Base-by-base conservation (phyloP, 2,113 vertebrate species). In the Syrmaticus mikado region DNA sequence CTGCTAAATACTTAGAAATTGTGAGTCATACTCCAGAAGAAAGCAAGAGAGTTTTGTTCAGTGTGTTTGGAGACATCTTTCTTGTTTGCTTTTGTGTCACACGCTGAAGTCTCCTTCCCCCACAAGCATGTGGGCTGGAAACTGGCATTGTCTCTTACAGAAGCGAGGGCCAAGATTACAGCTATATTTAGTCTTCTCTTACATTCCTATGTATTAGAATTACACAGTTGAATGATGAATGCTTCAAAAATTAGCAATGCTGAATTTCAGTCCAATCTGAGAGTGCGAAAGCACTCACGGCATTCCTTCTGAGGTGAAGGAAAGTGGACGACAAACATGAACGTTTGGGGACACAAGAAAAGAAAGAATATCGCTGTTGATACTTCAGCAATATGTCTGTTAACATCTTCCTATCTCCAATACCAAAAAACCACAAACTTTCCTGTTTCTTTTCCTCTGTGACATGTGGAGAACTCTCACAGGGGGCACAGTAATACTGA, bases 11-110 rank as follows among this genome's bases (percentile, higher is more conserved):
- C 65, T 91, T 89, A 65, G 83, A 94, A 91, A 28, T 67, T 30
- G 10, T 87, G 85, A 95, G 34, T 93, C 94, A 92, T 30, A 40
- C 19, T 79, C 71, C 64, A 73, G 73, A 92, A 90, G 85, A 93
- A 95, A 82, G 74, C 16, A 70, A 57, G n/a, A 36, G 11, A 10
- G 4, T 90, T 82, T 25, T 58, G 36, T 21, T 48, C 65, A 70
- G 30, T 21, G 20, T 81, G 36, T 83, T 91, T 70, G 57, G 74
- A 84, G 71, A 89, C 64, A 36, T 71, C 70, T 84, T 81, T 89
- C 90, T 88, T 90, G 76, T 95, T 92, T 91, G 65, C 82, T 87
- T 87, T 77, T 64, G 36, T 94, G 75, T 92, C 85, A 94, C 58
- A 67, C 27, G 46, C 57, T 81, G 57, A 92, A 78, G 68, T 40